Percentiles rank a stretch among this genome's conserved stretches.
These are phyloP conservation scores for Notothenia coriiceps DNA, from an alignment of 2,113 vertebrate species.

Conservation along the genomic window DNA sequence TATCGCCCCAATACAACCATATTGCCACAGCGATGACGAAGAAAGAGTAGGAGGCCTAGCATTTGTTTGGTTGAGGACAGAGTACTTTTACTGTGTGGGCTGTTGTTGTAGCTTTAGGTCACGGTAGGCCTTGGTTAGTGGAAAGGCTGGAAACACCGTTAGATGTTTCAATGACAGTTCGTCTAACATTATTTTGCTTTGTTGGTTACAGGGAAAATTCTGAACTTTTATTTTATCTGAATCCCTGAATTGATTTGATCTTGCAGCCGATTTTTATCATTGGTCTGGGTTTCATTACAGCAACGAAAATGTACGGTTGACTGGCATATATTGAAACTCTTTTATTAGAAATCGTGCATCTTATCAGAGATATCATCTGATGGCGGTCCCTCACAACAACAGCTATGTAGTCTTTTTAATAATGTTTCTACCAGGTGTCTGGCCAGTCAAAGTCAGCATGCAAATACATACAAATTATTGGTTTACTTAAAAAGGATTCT, in stretches of 20 bases:
- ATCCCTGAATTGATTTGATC: background rate
- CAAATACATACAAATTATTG: too few relatives aligned
- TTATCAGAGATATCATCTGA: slow-evolving; percentile 5
- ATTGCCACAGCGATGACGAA: slow-evolving; percentile 21
- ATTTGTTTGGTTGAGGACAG: background rate
- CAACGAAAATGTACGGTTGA: slow-evolving; percentile 10
- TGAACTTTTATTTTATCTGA: slow-evolving; percentile 14
- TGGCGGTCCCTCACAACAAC: background rate
- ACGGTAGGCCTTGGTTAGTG: too few relatives aligned
- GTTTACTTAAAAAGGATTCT: too few relatives aligned
- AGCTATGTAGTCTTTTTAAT: slow-evolving; percentile 6
- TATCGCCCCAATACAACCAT: background rate
- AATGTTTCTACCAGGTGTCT: slow-evolving; percentile 1
- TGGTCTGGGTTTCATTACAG: slow-evolving; percentile 23
- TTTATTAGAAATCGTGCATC: slow-evolving; percentile 31
- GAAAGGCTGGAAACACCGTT: background rate
- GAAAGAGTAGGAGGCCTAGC: background rate
- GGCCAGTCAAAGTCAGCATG: background rate
- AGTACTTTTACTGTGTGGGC: too few relatives aligned
- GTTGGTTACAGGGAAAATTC: background rate
- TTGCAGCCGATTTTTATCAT: background rate
- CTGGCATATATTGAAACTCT: background rate
- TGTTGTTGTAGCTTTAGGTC: background rate
- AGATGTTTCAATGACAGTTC: slow-evolving; percentile 1
- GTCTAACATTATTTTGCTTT: background rate